Evolutionary conservation across 1,140 invertebrate species (phyloP).

Genomic region (Oedothorax gibbosus): DNA sequence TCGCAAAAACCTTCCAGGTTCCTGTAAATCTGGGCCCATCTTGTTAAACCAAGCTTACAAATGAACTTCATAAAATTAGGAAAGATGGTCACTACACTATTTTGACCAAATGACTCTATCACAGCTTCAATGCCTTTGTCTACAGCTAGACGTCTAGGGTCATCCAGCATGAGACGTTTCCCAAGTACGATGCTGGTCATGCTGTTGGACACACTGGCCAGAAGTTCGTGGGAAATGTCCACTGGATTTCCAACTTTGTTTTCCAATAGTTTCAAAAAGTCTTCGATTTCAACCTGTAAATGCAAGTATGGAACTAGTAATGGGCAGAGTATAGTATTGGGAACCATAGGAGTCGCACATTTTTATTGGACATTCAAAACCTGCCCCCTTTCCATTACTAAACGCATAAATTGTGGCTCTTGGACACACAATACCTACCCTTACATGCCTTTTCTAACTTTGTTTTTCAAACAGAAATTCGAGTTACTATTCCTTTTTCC

Average conservation of each 20-base stretch:
- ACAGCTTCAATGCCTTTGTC: background rate
- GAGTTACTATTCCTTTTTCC: too few species aligned
- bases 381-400: too few species aligned
- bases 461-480: too few species aligned
- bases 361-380: too few species aligned
- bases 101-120: background rate
- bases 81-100: background rate
- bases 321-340: too few species aligned
- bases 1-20: background rate
- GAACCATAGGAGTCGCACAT: too few species aligned
- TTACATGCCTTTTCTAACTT: too few species aligned
- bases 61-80: slow-evolving; percentile 10
- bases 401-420: too few species aligned
- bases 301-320: background rate
- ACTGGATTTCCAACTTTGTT: slow-evolving; percentile 25
- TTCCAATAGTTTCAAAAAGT: slow-evolving; percentile 40
- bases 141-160: slow-evolving; percentile 28
- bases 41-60: background rate
- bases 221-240: slow-evolving; percentile 22
- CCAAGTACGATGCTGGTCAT: slow-evolving; percentile 62
- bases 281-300: slow-evolving; percentile 49
- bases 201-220: slow-evolving; percentile 59
- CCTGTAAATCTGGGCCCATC: background rate
- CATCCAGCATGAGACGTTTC: slow-evolving; percentile 30
- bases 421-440: too few species aligned